Conservation (phyloP, 2,797 vertebrate genomes). For the Urosaurus nigricauda region DNA sequence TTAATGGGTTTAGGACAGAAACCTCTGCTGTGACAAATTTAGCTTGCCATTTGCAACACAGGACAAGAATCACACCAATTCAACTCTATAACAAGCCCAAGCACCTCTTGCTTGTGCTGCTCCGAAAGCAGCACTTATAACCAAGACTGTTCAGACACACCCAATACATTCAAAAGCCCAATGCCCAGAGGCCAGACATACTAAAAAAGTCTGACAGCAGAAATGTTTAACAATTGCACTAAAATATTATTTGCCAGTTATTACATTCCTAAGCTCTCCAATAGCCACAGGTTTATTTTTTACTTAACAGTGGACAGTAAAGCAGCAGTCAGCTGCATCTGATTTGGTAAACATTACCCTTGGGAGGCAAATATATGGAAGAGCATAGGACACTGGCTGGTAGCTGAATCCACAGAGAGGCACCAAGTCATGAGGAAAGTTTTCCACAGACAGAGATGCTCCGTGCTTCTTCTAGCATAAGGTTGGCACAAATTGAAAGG, state of each 20-base stretch:
- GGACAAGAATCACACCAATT: background rate
- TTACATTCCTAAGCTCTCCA: background rate
- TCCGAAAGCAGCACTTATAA: background rate
- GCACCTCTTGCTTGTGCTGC: conserved; percentile 15
- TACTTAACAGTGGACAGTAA: background rate
- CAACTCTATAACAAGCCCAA: background rate
- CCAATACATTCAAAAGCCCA: conserved; percentile 29
- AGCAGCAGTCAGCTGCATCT: background rate
- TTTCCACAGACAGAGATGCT: background rate
- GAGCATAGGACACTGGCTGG: background rate
- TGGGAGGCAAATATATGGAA: conserved; percentile 1
- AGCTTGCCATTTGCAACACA: background rate
- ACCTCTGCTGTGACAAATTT: background rate
- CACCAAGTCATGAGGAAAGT: conserved; percentile 8
- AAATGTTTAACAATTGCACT: conserved; percentile 21
- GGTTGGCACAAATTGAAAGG: background rate
- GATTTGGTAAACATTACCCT: background rate
- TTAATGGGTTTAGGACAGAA: conserved; percentile 3
- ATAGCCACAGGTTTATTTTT: background rate
- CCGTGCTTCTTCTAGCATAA: background rate
- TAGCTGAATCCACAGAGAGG: background rate
- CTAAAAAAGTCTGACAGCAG: conserved; percentile 4
- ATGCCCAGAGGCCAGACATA: background rate
- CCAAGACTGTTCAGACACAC: background rate
- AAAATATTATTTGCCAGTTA: background rate